These are phyloP conservation scores for Cerastis leucographa DNA, from an alignment of 2,888 invertebrate genomes.

Conservation along the genomic window DNA sequence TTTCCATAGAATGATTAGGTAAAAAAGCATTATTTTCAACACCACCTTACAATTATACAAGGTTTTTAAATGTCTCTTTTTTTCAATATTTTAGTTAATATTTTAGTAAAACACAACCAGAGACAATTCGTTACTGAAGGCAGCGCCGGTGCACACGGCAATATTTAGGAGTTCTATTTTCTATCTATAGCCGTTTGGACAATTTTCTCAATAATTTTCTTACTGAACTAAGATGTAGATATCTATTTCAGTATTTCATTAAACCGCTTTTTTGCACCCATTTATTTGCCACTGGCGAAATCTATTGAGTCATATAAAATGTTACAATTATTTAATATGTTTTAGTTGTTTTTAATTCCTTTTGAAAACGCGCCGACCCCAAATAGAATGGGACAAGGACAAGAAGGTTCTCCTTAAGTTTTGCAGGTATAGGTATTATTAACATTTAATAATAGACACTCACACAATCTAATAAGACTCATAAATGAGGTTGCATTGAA, in stretches of 20 bases:
- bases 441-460: too few species aligned
- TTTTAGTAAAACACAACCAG: not conserved
- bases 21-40: not conserved
- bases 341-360: not conserved
- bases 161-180: not conserved
- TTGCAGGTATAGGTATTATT: too few species aligned
- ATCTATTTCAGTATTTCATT: not conserved
- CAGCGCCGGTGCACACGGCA: not conserved
- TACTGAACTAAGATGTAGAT: not conserved
- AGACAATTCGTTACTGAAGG: not conserved
- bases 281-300: not conserved
- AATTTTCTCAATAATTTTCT: not conserved
- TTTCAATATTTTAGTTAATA: not conserved
- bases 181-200: not conserved
- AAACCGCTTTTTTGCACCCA: not conserved
- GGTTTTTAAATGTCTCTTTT: not conserved
- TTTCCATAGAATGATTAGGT: not conserved
- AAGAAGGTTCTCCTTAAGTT: too few species aligned
- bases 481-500: not conserved
- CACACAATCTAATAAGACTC: not conserved
- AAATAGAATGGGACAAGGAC: too few species aligned
- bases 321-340: not conserved
- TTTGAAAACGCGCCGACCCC: too few species aligned
- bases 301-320: not conserved
- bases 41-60: not conserved